Conservation (phyloP, 2,113 vertebrate species). For the Cricetomys ansorgei region DNA sequence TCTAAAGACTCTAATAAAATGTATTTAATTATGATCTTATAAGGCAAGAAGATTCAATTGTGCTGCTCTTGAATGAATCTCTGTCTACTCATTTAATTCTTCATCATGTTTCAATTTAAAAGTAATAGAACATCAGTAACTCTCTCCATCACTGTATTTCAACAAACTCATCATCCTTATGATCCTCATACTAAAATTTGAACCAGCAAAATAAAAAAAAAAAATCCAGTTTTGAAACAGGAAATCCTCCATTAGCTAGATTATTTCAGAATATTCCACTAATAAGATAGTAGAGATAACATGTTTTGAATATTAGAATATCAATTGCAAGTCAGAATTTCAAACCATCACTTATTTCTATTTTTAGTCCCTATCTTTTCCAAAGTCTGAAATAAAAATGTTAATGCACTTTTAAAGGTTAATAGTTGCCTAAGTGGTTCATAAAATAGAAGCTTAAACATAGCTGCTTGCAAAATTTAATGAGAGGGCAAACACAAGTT, state of each 20-base stretch:
- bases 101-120: slow-evolving; percentile 76
- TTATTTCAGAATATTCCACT: neutral
- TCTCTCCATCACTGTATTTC: slow-evolving; percentile 69
- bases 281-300: slow-evolving; percentile 7
- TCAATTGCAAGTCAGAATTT: slow-evolving; percentile 59
- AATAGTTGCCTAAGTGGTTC: slow-evolving; percentile 75
- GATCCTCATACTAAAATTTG: neutral
- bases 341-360: slow-evolving; percentile 27
- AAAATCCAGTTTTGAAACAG: neutral
- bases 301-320: slow-evolving; percentile 45
- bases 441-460: slow-evolving; percentile 73
- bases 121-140: slow-evolving; percentile 58
- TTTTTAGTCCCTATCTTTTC: slow-evolving; percentile 21
- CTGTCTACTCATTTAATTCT: slow-evolving; percentile 68
- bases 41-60: slow-evolving; percentile 67
- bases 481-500: slow-evolving; percentile 69
- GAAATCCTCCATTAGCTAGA: neutral
- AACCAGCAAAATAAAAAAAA: neutral
- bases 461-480: slow-evolving; percentile 68
- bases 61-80: slow-evolving; percentile 58
- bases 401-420: slow-evolving; percentile 78
- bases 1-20: slow-evolving; percentile 66
- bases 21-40: slow-evolving; percentile 48
- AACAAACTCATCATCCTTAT: slow-evolving; percentile 2
- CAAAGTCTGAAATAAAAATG: slow-evolving; percentile 73